Evolutionary conservation across 1,140 invertebrate genomes (phyloP), one percentile per base, ranked within the genome.

Genomic region (Venustaconcha ellipsiformis): DNA sequence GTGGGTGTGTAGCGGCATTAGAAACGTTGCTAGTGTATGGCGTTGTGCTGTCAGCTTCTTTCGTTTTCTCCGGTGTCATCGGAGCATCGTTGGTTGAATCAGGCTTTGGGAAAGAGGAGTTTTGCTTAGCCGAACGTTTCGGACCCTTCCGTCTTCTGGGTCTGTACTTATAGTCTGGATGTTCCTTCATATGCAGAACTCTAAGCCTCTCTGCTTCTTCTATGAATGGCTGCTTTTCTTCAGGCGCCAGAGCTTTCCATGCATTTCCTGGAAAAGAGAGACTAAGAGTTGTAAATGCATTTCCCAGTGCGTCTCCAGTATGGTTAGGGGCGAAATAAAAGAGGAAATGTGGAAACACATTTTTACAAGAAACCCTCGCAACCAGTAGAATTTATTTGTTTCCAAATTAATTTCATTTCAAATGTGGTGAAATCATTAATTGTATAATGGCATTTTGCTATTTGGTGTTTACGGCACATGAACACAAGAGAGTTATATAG

Each of bases 151-250:
- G 92, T 63, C 93, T 83, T 60, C 93, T 84, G 4, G 93, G 93
- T 68, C 92, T 84, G 90, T 99, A 99, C 90, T 99, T 99, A 92
- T 99, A 99, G 87, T 99, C 97, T 0, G 97, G 98, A 88, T 99
- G 97, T 87, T 99, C 97, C 89, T 98, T 98, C 97, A 99, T 99
- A 91, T 99, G 98, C 14, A 98, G 95, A 0, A 96, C 96, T 18
- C 98, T 92, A 78, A 99, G 91, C 81, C 97, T 92, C 91, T 99
- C 99, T 23, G 98, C 98, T 89, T 99, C 98, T 89, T 99, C 98
- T 82, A 99, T 98, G 91, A 99, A 99, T 13, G 97, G 97, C 75
- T 97, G 92, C 89, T 99, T 99, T 84, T 99, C 97, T 0, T 94
- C 92, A 85, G 98, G 96, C 63, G 93, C 95, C 20, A 99, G 92